Percentiles rank a stretch among this genome's conserved stretches.
Conservation (phyloP, 2,113 vertebrate species). For the Lepus americanus region DNA sequence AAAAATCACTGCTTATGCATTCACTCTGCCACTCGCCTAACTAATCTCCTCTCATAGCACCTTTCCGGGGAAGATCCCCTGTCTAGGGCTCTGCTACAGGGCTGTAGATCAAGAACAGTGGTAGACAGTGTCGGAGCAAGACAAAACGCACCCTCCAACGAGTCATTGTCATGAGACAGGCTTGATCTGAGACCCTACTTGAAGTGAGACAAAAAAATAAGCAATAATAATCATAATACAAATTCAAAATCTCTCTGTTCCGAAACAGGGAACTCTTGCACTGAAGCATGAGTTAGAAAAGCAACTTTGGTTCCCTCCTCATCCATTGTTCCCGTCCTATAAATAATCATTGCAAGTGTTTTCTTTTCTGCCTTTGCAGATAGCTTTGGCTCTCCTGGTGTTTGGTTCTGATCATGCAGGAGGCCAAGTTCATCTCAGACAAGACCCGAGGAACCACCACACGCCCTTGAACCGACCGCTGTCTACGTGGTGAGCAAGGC, state of each 20-base stretch:
- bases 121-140: conserved; percentile 82
- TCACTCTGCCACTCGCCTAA: conserved; percentile 89
- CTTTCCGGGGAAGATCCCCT: conserved; percentile 85
- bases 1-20: conserved; percentile 89
- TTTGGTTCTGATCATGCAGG: not conserved
- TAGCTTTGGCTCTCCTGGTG: not conserved
- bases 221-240: not conserved
- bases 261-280: not conserved
- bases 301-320: not conserved
- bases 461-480: too few species aligned
- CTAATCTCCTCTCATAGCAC: conserved; percentile 89
- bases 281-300: not conserved
- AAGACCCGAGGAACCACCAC: not conserved
- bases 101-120: conserved; percentile 86
- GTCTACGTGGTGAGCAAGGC: not conserved
- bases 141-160: conserved; percentile 83
- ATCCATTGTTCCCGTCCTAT: not conserved
- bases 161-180: conserved; percentile 80
- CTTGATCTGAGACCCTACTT: conserved; percentile 80
- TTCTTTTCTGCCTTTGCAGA: not conserved
- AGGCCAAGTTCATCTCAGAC: not conserved
- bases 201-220: conserved; percentile 46
- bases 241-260: conserved; percentile 49
- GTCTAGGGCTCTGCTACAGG: conserved; percentile 83
- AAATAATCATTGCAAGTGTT: not conserved